Evolutionary conservation across 2,888 invertebrate species (phyloP).

Genomic region (Lacanobia oleracea): DNA sequence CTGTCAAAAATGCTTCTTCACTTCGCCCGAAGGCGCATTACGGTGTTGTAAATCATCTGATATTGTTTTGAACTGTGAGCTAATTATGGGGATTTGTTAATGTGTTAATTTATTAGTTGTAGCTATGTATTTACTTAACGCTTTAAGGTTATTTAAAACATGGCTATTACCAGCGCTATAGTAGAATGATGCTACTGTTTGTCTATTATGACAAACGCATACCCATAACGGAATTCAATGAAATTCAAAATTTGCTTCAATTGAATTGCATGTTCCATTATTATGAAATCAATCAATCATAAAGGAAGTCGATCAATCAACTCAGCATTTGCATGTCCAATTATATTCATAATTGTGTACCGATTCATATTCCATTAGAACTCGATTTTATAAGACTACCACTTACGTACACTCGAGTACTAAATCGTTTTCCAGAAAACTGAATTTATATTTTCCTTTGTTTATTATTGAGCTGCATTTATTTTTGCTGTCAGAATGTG

Average conservation of each 20-base stretch:
- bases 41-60: constrained; percentile 50
- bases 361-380: constrained; percentile 6
- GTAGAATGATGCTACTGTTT: background rate
- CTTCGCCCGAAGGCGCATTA: constrained; percentile 43
- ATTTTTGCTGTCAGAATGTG: background rate
- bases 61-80: constrained; percentile 51
- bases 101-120: constrained; percentile 16
- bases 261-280: background rate
- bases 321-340: background rate
- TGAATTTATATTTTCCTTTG: background rate
- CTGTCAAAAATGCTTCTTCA: constrained; percentile 62
- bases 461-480: background rate
- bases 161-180: background rate
- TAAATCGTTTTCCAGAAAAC: background rate
- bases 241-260: background rate
- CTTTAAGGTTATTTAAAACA: background rate
- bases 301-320: background rate
- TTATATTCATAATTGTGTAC: background rate
- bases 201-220: background rate
- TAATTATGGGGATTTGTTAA: constrained; percentile 51
- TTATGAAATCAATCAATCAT: background rate
- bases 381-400: background rate
- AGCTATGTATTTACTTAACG: background rate
- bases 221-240: background rate
- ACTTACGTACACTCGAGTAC: background rate